A percentile compares a stretch with the other conserved stretches of the same genome.
Evolutionary conservation across 2,888 invertebrate genomes (phyloP).

Genomic region (Drosophila ustulata): DNA sequence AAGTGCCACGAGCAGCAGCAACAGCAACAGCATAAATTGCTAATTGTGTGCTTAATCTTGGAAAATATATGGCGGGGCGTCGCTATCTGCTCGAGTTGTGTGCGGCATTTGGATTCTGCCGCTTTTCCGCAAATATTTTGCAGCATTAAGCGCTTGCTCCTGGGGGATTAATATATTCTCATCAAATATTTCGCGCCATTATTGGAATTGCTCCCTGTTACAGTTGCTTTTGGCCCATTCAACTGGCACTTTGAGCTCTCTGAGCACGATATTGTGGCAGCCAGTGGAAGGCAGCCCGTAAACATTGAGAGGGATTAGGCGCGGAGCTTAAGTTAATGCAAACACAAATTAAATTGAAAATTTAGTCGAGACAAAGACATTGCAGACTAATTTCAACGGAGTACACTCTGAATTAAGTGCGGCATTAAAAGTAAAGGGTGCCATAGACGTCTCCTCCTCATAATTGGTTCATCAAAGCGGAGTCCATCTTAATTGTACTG

Average conservation of each 20-base stretch:
- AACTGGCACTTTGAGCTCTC: slow-evolving; percentile 31
- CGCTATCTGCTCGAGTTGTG: slow-evolving; percentile 42
- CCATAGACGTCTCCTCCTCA: not conserved
- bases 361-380: slow-evolving; percentile 13
- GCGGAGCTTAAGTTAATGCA: slow-evolving; percentile 31
- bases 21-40: slow-evolving; percentile 65
- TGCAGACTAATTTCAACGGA: slow-evolving; percentile 4
- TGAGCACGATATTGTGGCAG: not conserved
- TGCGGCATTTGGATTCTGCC: slow-evolving; percentile 26
- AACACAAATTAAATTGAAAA: slow-evolving; percentile 36
- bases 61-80: slow-evolving; percentile 64
- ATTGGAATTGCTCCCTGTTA: slow-evolving; percentile 67
- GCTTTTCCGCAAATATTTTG: slow-evolving; percentile 61
- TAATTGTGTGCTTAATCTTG: slow-evolving; percentile 80
- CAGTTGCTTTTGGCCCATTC: slow-evolving; percentile 27
- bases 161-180: slow-evolving; percentile 79
- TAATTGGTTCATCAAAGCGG: not conserved
- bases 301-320: not conserved
- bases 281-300: not conserved
- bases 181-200: slow-evolving; percentile 81
- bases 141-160: slow-evolving; percentile 50
- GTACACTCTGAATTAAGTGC: slow-evolving; percentile 7
- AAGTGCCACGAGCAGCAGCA: slow-evolving; percentile 24
- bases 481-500: not conserved
- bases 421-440: slow-evolving; percentile 11